Evolutionary conservation across 2,888 invertebrate species (phyloP), one percentile per base, ranked within the genome.

Genomic region (Teleogryllus oceanicus): DNA sequence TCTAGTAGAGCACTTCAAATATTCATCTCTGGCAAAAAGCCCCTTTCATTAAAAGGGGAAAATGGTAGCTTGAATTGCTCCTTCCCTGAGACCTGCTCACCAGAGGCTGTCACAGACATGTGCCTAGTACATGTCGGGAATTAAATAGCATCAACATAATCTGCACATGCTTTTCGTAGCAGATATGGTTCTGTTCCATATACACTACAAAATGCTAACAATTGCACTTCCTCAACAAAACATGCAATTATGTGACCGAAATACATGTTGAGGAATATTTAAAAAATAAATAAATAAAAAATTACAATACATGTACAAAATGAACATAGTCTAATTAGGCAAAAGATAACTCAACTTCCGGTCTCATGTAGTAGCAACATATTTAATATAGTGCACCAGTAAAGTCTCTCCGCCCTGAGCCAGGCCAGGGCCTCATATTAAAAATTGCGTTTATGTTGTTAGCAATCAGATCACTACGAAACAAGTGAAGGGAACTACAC

Each of bases 1-100:
- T 62, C 62, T 62, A 62, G 13, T 62, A 62, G 62, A 62, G 62
- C 62, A 62, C 62, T 62, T 62, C n/a, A n/a, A 62, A 62, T 18
- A 62, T 37, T 13, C 62, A 62, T n/a, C 13, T 4, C n/a, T 62
- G 62, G n/a, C 8, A 62, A n/a, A 18, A 62, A 62, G 62, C n/a
- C n/a, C 62, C n/a, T n/a, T 62, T n/a, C 62, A 12, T n/a, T 5
- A 62, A n/a, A 62, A 37, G 37, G 8, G n/a, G 62, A 62, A 62
- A 62, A 62, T 62, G 62, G 62, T n/a, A n/a, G 62, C 62, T 62
- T 62, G 62, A 62, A 62, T n/a, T 62, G 62, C 62, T 62, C 62
- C 62, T 62, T 62, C 62, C 62, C 62, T 62, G 62, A 62, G 62
- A 62, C 62, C 62, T 16, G n/a, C 62, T n/a, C 62, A 62, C 62